phyloP scores from a whole-genome alignment of 2,797 vertebrate genomes.

The Myotis planiceps region DNA sequence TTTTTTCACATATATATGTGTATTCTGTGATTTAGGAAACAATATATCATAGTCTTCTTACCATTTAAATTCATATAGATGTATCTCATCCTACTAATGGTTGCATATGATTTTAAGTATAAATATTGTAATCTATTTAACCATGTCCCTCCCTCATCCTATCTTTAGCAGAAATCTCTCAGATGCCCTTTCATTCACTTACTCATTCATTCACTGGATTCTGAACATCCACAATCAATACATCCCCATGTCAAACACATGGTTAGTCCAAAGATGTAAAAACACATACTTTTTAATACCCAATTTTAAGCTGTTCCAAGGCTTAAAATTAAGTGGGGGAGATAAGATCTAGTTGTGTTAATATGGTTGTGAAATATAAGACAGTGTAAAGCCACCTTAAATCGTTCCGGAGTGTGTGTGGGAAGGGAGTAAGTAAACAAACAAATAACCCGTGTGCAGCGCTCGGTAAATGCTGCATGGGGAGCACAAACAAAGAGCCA shows the following conservation, averaged over 20 bases:
- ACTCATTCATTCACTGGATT: not conserved
- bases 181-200: not conserved
- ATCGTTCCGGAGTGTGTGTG: not conserved
- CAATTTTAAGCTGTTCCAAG: not conserved
- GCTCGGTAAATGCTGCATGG: not conserved
- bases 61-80: not conserved
- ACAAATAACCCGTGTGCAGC: not conserved
- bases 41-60: not conserved
- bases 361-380: not conserved
- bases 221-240: not conserved
- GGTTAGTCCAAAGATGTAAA: not conserved
- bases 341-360: not conserved
- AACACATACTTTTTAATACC: not conserved
- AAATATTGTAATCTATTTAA: not conserved
- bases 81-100: not conserved
- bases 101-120: not conserved
- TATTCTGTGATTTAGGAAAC: not conserved
- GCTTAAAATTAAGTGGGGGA: not conserved
- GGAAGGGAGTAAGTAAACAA: constrained; percentile 46
- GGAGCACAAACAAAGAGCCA: not conserved
- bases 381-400: not conserved
- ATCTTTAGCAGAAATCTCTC: not conserved
- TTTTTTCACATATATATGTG: not conserved
- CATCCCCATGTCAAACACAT: not conserved
- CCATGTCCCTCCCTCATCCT: not conserved